phyloP scores from a whole-genome alignment of 2,888 invertebrate species.

The Sepioteuthis lessoniana region DNA sequence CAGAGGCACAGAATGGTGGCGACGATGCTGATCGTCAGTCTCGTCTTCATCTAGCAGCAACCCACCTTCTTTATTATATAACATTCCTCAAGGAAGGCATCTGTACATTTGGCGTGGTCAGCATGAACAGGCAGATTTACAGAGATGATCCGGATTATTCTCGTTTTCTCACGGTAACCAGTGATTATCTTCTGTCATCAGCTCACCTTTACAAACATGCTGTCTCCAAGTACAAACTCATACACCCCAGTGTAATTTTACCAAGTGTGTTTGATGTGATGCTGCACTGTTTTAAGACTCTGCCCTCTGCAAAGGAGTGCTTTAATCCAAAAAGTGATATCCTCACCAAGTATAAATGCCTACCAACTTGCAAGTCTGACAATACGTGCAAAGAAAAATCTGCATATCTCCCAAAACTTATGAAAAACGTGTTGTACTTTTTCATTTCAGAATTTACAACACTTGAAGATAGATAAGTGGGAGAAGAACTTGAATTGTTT shows the following conservation, averaged over 20 bases:
- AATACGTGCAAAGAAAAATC: slow-evolving; percentile 10
- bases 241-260: background rate
- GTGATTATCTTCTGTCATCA: background rate
- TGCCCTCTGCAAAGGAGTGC: slow-evolving; percentile 34
- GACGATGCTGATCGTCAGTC: background rate
- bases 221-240: slow-evolving; percentile 38
- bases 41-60: background rate
- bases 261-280: slow-evolving; percentile 37
- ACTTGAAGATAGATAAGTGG: background rate
- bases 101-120: slow-evolving; percentile 37
- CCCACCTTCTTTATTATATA: slow-evolving; percentile 35
- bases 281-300: background rate
- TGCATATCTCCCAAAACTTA: background rate
- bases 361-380: slow-evolving; percentile 1
- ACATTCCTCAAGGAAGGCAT: slow-evolving; percentile 42
- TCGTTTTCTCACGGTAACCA: slow-evolving; percentile 15
- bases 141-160: background rate
- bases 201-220: slow-evolving; percentile 40
- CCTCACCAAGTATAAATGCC: slow-evolving; percentile 36
- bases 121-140: slow-evolving; percentile 24
- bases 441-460: slow-evolving; percentile 42
- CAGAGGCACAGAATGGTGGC: background rate
- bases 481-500: too few relatives aligned
- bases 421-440: slow-evolving; percentile 23
- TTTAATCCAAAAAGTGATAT: slow-evolving; percentile 16